Evolutionary conservation across 2,888 invertebrate species (phyloP), one percentile per base, ranked within the genome.

Genomic region (Polydrusus pterygomalis): DNA sequence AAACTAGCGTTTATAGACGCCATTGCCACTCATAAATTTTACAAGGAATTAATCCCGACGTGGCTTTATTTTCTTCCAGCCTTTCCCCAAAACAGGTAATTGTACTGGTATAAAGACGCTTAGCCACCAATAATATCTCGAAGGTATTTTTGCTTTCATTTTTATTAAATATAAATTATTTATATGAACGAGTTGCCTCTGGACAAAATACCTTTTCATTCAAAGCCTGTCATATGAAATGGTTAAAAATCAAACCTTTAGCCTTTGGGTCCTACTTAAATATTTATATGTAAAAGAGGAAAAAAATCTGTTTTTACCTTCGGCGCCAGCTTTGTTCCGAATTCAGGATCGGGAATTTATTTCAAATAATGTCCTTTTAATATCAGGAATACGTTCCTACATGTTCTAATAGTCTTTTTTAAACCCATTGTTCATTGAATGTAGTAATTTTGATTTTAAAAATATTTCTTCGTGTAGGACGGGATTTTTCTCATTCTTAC

Each of bases 271-370:
- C 38, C 38, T 38, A 38, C 38, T 60, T 38, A 60, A 60, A 60
- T 60, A 60, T 60, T 60, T 60, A 60, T 60, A 38, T 60, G 38
- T 38, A 60, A 25, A 47, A 47, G 47, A 54, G 54, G 11, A 47
- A 34, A 54, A 54, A 54, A 54, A 54, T 25, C 25, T 25, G 54
- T 25, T 54, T 51, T 54, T 54, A 54, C 54, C 54, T 54, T 30
- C 13, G 25, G 25, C 25, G 0, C 13, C 54, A n/a, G 54, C 54
- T 54, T 54, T 54, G 25, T 54, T 54, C 30, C 17, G n/a, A 54
- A 54, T 54, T 54, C 30, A 7, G 25, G 30, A 30, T 25, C 54
- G n/a, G n/a, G 25, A 30, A 54, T 54, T 54, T 54, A 54, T 47
- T 47, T 47, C 17, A 17, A 15, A 47, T 47, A 47, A 47, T 54